phyloP scores from a whole-genome alignment of 2,888 invertebrate species.

The Rhagophthalmus giganteus region DNA sequence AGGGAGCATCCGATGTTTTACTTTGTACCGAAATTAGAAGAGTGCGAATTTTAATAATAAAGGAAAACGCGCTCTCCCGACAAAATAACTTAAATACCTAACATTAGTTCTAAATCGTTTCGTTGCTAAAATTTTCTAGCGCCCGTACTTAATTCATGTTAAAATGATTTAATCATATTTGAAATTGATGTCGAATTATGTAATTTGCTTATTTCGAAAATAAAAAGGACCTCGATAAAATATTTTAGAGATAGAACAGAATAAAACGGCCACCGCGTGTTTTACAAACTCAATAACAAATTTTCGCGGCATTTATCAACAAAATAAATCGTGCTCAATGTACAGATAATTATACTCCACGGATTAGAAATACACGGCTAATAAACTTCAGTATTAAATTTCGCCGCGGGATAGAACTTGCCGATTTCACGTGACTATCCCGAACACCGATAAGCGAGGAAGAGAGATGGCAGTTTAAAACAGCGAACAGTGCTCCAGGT shows the following conservation, averaged over 20 bases:
- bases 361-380: slow-evolving; percentile 30
- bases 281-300: slow-evolving; percentile 9
- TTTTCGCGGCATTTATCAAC: slow-evolving; percentile 16
- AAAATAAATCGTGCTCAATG: slow-evolving; percentile 13
- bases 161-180: too few species aligned
- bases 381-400: slow-evolving; percentile 34
- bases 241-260: too few species aligned
- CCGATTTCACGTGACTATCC: slow-evolving; percentile 25
- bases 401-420: slow-evolving; percentile 27
- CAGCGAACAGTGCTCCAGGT: too few species aligned
- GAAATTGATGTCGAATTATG: too few species aligned
- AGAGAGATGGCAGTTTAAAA: slow-evolving; percentile 25
- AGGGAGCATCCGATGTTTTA: slow-evolving; percentile 13
- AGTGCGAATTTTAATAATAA: slow-evolving; percentile 1
- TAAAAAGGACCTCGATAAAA: too few species aligned
- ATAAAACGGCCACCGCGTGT: too few species aligned
- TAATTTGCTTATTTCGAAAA: too few species aligned
- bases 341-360: slow-evolving; percentile 23
- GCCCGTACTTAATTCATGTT: slow-evolving; percentile 1
- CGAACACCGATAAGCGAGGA: slow-evolving; percentile 17
- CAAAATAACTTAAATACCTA: too few species aligned
- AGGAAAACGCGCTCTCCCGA: too few species aligned
- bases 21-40: background rate
- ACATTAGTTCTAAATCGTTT: background rate
- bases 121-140: slow-evolving; percentile 1